Base-by-base conservation (phyloP, 2,113 vertebrate genomes). In the Thomomys bottae region DNA sequence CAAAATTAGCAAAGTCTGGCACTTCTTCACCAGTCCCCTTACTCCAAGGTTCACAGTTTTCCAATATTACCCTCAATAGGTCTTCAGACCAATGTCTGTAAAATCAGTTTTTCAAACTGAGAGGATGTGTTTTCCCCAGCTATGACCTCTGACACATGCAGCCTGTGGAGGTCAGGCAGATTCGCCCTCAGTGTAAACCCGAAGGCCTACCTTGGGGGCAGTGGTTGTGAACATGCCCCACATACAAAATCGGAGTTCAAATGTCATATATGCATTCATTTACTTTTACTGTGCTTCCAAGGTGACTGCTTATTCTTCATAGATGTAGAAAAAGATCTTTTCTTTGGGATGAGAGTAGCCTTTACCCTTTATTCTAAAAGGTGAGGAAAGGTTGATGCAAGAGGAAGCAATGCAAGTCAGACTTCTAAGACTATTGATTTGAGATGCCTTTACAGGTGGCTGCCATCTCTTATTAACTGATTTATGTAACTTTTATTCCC, bases 91-190 rank as follows among this genome's bases (percentile, higher is more conserved):
- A 45, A 20, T 84, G 23, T 38, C 20, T 66, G 4, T 54, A 63
- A 49, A 80, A 88, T 38, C 54, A 10, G 11, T 49, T 36, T 77
- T 76, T 32, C 84, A 87, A 49, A 30, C 59, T 8, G 21, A 68
- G 36, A 79, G 94, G 82, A 26, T 34, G 1, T 42, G 9, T 82
- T 88, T 90, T 88, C 36, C 76, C 75, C 87, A 54, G 49, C 64
- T 10, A 30, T 59, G 77, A 64, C 15, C 15, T 61, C 61, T 81
- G 32, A 36, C 34, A 57, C 5, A 32, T 2, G 49, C 8, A 83
- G 18, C 32, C 64, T 70, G 4, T 70, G 8, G 34, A 6, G 49
- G 14, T 54, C 18, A 4, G 49, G 49, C 49, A 54, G 4, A 14
- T 54, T 54, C 15, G 11, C 49, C 49, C 49, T 54, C 49, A 54